Conservation (phyloP, 53 echinoderm and acorn worm species). For the Hippasteria phrygiana region DNA sequence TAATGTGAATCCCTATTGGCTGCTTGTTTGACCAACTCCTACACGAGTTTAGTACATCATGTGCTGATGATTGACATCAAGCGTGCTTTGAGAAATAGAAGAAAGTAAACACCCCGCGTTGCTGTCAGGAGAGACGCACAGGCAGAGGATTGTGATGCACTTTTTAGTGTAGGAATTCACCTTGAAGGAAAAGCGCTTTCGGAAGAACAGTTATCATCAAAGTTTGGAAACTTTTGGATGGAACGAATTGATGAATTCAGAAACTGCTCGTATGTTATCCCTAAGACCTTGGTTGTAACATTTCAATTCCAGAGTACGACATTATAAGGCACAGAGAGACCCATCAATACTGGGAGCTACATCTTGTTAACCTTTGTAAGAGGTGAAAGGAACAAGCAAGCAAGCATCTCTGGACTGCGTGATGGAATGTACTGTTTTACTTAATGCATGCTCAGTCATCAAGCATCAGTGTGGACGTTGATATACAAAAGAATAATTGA, state of each 20-base stretch:
- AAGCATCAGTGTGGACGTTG: background rate
- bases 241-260: background rate
- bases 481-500: background rate
- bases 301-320: background rate
- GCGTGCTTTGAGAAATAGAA: background rate
- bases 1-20: background rate
- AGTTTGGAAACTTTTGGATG: background rate
- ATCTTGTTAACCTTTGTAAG: background rate
- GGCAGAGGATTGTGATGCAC: background rate
- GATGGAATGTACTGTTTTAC: background rate
- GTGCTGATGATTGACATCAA: background rate
- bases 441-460: background rate
- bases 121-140: slow-evolving; percentile 7
- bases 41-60: background rate
- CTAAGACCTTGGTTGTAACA: background rate
- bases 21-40: background rate
- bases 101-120: background rate
- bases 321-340: background rate
- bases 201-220: background rate
- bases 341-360: background rate
- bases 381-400: slow-evolving; percentile 3
- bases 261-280: background rate
- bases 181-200: background rate
- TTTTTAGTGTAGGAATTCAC: background rate
- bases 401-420: background rate